phyloP scores from a whole-genome alignment of 1,140 invertebrate species.

The Ganaspis sp. region DNA sequence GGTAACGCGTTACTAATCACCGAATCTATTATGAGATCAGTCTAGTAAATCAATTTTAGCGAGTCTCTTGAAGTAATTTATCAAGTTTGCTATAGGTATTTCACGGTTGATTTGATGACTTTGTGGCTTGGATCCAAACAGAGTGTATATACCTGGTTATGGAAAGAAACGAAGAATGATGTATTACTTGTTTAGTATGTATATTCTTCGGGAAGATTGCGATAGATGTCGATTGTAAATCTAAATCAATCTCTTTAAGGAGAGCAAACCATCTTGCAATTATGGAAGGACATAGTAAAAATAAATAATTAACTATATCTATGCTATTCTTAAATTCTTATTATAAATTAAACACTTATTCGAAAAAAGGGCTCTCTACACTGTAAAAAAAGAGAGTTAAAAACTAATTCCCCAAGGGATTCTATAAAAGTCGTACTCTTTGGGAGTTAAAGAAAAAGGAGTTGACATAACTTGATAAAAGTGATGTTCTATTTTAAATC shows the following conservation, averaged over 20 bases:
- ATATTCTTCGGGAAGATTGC: not conserved
- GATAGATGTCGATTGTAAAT: too few species aligned
- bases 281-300: not conserved
- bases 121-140: not conserved
- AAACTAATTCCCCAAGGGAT: too few species aligned
- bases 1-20: constrained; percentile 28
- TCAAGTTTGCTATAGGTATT: not conserved
- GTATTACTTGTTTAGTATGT: not conserved
- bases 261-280: too few species aligned
- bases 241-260: too few species aligned
- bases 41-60: constrained; percentile 20
- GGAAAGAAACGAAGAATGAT: not conserved
- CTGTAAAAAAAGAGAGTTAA: too few species aligned
- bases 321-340: not conserved
- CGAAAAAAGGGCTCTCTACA: too few species aligned
- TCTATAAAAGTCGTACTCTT: too few species aligned
- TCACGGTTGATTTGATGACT: constrained; percentile 2
- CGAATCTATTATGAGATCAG: constrained; percentile 19
- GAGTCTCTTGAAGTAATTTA: not conserved
- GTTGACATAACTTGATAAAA: too few species aligned
- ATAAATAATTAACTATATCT: not conserved
- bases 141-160: not conserved
- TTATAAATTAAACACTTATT: not conserved
- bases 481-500: too few species aligned
- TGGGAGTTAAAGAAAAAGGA: too few species aligned